Conservation (phyloP, 2,797 vertebrate species). For the Phoebastria nigripes region DNA sequence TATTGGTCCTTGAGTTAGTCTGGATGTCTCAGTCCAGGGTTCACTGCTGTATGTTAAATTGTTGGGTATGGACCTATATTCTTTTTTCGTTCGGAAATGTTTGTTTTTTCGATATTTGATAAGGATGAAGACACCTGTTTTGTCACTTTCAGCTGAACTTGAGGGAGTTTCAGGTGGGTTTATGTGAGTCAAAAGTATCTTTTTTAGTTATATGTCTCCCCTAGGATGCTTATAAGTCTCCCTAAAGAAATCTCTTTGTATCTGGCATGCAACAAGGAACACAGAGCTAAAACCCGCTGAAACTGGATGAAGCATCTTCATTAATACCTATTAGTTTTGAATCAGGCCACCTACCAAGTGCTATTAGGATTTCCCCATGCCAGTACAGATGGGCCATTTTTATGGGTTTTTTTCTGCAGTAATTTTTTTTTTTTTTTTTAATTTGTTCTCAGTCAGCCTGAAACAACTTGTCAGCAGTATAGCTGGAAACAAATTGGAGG, state of each 20-base stretch:
- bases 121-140: not conserved
- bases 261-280: not conserved
- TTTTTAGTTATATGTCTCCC: not conserved
- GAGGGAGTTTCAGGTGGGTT: not conserved
- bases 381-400: not conserved
- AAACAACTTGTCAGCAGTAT: not conserved
- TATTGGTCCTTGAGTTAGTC: not conserved
- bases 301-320: not conserved
- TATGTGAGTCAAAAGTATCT: not conserved
- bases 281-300: not conserved
- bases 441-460: not conserved
- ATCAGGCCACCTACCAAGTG: not conserved
- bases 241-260: not conserved
- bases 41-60: not conserved
- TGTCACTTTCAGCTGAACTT: not conserved
- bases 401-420: not conserved
- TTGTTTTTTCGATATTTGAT: not conserved
- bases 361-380: not conserved
- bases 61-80: not conserved
- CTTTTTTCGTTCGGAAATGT: not conserved
- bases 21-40: not conserved
- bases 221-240: not conserved
- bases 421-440: not conserved
- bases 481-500: not conserved
- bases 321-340: not conserved